Evolutionary conservation across 2,797 vertebrate species (phyloP).

Genomic region (Karalla daura): DNA sequence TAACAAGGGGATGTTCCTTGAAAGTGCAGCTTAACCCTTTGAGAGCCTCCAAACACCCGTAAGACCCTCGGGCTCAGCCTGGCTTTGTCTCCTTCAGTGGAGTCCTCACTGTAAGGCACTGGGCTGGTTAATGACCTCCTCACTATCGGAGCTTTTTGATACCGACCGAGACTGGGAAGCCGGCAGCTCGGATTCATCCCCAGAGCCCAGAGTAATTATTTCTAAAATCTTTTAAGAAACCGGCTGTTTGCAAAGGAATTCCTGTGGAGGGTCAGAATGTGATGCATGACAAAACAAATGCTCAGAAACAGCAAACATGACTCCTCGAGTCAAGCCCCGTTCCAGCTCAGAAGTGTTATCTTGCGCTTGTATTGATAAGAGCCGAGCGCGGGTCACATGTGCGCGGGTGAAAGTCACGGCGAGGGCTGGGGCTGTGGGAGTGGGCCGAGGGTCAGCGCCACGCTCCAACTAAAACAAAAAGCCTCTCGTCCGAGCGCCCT

Average conservation of each 20-base stretch:
- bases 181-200: neutral
- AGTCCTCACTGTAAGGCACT: constrained; percentile 30
- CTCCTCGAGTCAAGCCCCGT: constrained; percentile 28
- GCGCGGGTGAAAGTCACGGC: constrained; percentile 22
- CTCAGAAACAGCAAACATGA: constrained; percentile 48
- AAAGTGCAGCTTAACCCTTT: constrained; percentile 64
- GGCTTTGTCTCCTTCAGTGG: constrained; percentile 46
- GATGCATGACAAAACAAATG: constrained; percentile 1
- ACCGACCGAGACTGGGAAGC: neutral
- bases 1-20: constrained; percentile 49
- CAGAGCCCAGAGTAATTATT: constrained; percentile 8
- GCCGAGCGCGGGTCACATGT: constrained; percentile 17
- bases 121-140: constrained; percentile 33
- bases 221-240: constrained; percentile 8
- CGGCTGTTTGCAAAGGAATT: constrained; percentile 13
- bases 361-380: constrained; percentile 31
- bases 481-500: constrained; percentile 35
- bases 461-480: constrained; percentile 71
- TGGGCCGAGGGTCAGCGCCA: constrained; percentile 26
- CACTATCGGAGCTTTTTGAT: constrained; percentile 15
- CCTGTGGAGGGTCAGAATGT: constrained; percentile 1
- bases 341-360: constrained; percentile 34
- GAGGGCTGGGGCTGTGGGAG: constrained; percentile 40
- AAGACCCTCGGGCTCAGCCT: constrained; percentile 27
- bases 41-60: constrained; percentile 41